These are phyloP conservation scores for Prostheceraeus crozeri DNA, from an alignment of 2,888 invertebrate species.

Conservation along the genomic window DNA sequence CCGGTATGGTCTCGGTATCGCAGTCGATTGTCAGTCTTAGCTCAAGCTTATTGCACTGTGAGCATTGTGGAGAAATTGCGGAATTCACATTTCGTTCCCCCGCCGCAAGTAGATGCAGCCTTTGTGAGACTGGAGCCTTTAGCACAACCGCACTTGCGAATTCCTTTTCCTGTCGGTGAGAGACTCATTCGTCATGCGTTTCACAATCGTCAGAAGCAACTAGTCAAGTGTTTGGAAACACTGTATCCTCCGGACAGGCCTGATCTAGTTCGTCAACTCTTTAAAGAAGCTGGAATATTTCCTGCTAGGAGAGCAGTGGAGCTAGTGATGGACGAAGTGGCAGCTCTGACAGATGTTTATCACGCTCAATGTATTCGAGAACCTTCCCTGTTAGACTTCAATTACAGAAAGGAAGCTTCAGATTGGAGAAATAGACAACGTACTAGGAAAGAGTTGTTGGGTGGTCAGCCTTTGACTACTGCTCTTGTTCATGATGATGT, in stretches of 20 bases:
- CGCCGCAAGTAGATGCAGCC: constrained; percentile 91
- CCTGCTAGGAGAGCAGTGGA: constrained; percentile 66
- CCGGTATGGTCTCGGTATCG: constrained; percentile 65
- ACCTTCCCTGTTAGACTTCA: too few relatives aligned
- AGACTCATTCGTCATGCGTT: constrained; percentile 80
- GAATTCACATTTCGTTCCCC: constrained; percentile 70
- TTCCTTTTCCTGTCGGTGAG: constrained; percentile 77
- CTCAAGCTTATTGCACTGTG: constrained; percentile 72
- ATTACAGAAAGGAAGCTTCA: too few relatives aligned
- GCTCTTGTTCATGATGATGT: too few relatives aligned
- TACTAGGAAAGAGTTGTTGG: too few relatives aligned
- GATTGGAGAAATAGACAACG: too few relatives aligned
- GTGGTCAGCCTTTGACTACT: too few relatives aligned
- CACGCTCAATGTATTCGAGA: too few relatives aligned
- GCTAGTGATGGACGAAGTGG: too few relatives aligned
- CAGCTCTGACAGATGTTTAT: too few relatives aligned
- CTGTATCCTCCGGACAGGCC: constrained; percentile 70
- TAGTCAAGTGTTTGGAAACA: constrained; percentile 52
- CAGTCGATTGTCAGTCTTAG: constrained; percentile 81
- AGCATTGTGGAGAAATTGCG: background rate
- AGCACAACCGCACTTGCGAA: constrained; percentile 65
- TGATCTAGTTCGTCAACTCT: constrained; percentile 65
- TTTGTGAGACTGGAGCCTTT: constrained; percentile 79
- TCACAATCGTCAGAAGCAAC: constrained; percentile 73
- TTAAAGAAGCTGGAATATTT: constrained; percentile 67